phyloP scores from a whole-genome alignment of 2,113 vertebrate genomes.

The Grammomys surdaster region DNA sequence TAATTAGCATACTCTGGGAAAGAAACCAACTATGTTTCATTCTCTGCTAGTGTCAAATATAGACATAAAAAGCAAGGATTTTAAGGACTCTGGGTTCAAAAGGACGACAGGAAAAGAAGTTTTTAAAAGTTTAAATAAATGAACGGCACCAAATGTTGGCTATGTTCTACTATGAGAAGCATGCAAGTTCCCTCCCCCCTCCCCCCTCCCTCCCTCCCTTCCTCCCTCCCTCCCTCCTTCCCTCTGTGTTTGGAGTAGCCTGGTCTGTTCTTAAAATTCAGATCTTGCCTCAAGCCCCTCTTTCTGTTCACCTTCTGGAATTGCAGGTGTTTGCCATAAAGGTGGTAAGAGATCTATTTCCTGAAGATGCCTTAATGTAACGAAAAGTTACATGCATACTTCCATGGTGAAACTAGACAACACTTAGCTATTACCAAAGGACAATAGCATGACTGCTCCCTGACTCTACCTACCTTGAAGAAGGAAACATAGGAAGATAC shows the following conservation, averaged over 20 bases:
- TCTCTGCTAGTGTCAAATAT: constrained; percentile 62
- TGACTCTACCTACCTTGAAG: neutral
- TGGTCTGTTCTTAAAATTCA: neutral
- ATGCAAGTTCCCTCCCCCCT: neutral
- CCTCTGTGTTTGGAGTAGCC: neutral
- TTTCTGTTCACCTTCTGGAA: neutral
- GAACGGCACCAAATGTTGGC: neutral
- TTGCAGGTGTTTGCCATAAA: neutral
- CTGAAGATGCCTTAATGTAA: constrained; percentile 20
- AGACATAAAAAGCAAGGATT: constrained; percentile 18
- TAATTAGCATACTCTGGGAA: constrained; percentile 72
- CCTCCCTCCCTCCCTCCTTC: neutral
- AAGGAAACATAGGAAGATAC: neutral
- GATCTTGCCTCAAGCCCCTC: neutral
- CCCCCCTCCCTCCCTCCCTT: too few relatives aligned
- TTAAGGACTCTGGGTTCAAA: neutral
- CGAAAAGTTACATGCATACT: constrained; percentile 10
- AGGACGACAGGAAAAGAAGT: neutral
- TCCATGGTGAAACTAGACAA: constrained; percentile 22
- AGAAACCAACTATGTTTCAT: constrained; percentile 49
- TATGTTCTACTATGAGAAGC: constrained; percentile 8
- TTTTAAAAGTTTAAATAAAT: constrained; percentile 49
- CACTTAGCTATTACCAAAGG: neutral
- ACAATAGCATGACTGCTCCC: neutral
- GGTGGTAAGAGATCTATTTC: neutral